Percentiles rank a stretch among this genome's conserved stretches.
Conservation (phyloP, 1,140 invertebrate species). For the Penaeus vannamei region DNA sequence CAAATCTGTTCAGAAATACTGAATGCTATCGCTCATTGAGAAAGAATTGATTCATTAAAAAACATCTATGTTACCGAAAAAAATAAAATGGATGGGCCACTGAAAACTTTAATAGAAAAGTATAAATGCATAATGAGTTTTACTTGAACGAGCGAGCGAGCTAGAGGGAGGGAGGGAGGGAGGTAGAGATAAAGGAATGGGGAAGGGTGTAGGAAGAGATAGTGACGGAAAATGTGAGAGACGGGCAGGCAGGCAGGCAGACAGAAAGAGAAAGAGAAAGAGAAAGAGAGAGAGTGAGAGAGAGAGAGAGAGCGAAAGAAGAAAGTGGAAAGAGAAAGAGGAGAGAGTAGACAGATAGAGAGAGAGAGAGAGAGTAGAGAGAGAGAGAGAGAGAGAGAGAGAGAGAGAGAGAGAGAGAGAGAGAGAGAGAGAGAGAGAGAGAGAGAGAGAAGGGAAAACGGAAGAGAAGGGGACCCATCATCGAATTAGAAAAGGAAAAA, state of each 20-base stretch:
- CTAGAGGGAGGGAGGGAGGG: too few relatives aligned
- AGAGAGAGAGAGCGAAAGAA: neutral
- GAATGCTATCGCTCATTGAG: too few relatives aligned
- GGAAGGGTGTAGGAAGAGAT: neutral
- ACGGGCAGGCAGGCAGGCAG: neutral
- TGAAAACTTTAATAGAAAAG: too few relatives aligned
- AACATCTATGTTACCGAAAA: too few relatives aligned
- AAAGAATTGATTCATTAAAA: too few relatives aligned
- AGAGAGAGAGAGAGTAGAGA: neutral
- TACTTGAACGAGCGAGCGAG: too few relatives aligned
- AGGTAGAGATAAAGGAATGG: neutral
- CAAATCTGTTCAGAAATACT: too few relatives aligned
- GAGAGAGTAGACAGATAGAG: neutral
- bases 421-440: conserved; percentile 11
- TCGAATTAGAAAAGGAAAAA: neutral
- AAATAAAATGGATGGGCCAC: too few relatives aligned
- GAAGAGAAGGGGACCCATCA: neutral
- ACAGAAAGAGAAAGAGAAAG: neutral
- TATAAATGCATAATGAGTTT: too few relatives aligned
- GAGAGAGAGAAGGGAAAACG: neutral
- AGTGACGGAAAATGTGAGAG: neutral
- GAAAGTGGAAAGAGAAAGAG: neutral
- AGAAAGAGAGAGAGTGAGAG: conserved; percentile 8
- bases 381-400: conserved; percentile 12
- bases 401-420: neutral